phyloP scores from a whole-genome alignment of 2,113 vertebrate species.

The Harpagus bidentatus region DNA sequence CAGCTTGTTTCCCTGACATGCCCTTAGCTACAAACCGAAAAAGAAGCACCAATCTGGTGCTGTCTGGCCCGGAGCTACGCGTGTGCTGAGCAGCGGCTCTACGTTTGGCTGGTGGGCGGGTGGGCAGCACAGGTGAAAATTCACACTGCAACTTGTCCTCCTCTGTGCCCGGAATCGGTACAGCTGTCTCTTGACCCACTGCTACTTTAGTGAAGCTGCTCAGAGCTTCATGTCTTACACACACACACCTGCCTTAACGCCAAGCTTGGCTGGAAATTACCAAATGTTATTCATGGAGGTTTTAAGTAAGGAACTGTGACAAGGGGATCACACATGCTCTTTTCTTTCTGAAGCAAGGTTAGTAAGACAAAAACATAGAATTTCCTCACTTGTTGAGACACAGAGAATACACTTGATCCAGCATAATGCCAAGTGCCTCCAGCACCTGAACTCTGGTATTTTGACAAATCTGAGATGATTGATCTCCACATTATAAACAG shows the following conservation, averaged over 20 bases:
- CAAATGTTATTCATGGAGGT: not conserved
- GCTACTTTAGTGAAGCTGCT: not conserved
- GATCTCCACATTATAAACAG: not conserved
- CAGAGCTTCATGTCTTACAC: not conserved
- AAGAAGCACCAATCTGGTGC: not conserved
- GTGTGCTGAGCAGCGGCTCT: not conserved
- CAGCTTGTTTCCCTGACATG: not conserved
- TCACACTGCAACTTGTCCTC: not conserved
- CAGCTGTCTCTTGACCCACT: not conserved
- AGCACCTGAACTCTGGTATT: not conserved
- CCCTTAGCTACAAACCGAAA: not conserved
- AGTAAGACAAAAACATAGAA: not conserved
- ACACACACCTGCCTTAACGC: not conserved
- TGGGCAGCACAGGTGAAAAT: not conserved
- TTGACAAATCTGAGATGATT: not conserved
- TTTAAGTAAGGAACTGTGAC: not conserved
- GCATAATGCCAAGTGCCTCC: not conserved
- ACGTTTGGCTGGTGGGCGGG: not conserved
- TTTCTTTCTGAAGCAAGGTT: not conserved
- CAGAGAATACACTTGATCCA: not conserved
- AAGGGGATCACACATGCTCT: not conserved
- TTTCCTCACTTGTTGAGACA: not conserved
- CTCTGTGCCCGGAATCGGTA: not conserved
- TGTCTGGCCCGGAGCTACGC: not conserved
- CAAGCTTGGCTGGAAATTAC: not conserved